Base-by-base conservation (phyloP, 2,113 vertebrate genomes). In the Lonchura striata region DNA sequence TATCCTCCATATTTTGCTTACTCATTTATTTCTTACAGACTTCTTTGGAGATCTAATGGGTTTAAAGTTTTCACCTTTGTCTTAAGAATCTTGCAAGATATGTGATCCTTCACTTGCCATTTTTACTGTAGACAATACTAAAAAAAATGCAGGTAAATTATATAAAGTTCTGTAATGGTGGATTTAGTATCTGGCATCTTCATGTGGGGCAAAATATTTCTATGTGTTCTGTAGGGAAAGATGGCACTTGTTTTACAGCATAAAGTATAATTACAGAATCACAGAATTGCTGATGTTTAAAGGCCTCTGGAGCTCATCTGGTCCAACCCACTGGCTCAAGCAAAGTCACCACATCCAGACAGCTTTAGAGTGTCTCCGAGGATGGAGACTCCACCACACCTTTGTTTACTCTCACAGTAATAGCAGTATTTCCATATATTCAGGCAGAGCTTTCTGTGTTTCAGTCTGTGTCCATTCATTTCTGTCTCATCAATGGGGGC, bases 401-500 rank as follows among this genome's bases (percentile, higher is more conserved):
- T 84, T 52, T 9, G 1, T 10, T 59, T 20, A 46, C 17, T 68
- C 28, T 54, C 66, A 44, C 15, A 63, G 23, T 46, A 9, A 59
- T 31, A 39, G 9, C 47, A 64, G 2, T 44, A 15, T 56, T 69
- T 82, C 18, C n/a, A 56, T 39, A 47, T 13, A 22, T 49, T 77
- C 49, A 21, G 13, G 28, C 0, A 2, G 17, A 69, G 3, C 15
- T n/a, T 65, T n/a, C 16, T 1, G 0, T 39, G 22, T 75, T 92
- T 65, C 33, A 31, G 10, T 24, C 37, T 65, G 41, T 27, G 16
- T 15, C 15, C 15, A 8, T 39, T 69, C 47, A 10, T 72, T 86
- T 47, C 23, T 72, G 33, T 42, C 25, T 20, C 49, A 61, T 21
- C 31, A 82, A 7, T 16, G 23, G 6, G 4, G 28, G 46, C 11